Base-by-base conservation (phyloP, 2,888 invertebrate species). In the Drosophila suboccidentalis region DNA sequence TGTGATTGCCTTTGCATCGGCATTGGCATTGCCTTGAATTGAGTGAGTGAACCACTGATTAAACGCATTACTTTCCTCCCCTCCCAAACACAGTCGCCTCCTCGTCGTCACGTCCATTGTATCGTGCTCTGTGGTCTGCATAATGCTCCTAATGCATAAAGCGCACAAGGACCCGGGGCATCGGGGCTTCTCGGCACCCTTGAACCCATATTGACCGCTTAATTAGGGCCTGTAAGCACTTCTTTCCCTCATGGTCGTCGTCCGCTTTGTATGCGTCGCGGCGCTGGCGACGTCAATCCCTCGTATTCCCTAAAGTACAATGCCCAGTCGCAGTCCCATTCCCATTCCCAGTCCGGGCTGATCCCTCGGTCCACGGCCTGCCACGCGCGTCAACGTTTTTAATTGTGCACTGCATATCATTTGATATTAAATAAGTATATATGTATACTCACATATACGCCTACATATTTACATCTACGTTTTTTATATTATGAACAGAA, bases 341-440 rank as follows among this genome's bases (percentile, higher is more conserved):
- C 26, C 26, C 26, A 26, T 26, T 26, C 67, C 54, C 80, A 57
- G 47, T 15, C 44, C 34, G 11, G 39, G 15, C 53, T 53, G 76
- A 71, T 71, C 59, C 53, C 50, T 51, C 72, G 71, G 71, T 75
- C 74, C 80, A 67, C 75, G 73, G 71, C 71, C 71, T 70, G 84
- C 69, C 67, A 80, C 80, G 66, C 74, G 83, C 76, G 62, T 88
- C 78, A 69, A 71, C 72, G 58, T 55, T 86, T 87, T 89, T 85
- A 88, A 88, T 89, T 85, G 81, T 79, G 75, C 68, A 53, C 66
- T 71, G 89, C 81, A 83, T 89, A 87, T 86, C 63, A 88, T 86
- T 85, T 80, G 70, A 86, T 80, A 86, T 87, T 70, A 72, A 85
- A 74, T 70, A 70, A 69, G 64, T 67, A 58, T 15, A 47, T 6